These are phyloP conservation scores for Orcinus orca DNA, from an alignment of 2,113 vertebrate genomes.

Conservation along the genomic window DNA sequence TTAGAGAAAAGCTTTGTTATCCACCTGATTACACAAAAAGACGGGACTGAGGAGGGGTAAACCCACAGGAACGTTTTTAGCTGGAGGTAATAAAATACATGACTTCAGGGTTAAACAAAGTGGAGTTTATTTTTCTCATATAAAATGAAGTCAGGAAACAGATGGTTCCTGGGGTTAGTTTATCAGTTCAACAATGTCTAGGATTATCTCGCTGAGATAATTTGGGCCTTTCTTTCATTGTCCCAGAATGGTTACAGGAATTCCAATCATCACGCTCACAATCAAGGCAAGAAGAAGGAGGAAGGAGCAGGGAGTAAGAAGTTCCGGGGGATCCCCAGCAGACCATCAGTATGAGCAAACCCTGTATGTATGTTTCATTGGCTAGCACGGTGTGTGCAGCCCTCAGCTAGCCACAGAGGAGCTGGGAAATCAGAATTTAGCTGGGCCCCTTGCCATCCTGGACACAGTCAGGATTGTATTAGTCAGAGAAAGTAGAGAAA, in stretches of 20 bases:
- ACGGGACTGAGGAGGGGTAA: not conserved
- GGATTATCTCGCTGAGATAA: not conserved
- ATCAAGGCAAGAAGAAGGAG: not conserved
- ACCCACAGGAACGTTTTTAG: not conserved
- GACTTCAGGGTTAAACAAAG: not conserved
- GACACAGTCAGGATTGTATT: not conserved
- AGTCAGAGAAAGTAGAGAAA: not conserved
- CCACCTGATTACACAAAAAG: constrained; percentile 13
- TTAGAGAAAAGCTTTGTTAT: not conserved
- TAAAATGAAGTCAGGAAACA: not conserved
- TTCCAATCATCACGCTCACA: not conserved
- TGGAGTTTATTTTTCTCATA: not conserved
- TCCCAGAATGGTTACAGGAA: not conserved
- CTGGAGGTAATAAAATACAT: not conserved
- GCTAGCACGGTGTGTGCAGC: not conserved
- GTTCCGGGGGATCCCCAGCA: not conserved
- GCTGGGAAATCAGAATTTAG: not conserved
- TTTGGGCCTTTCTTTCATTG: not conserved
- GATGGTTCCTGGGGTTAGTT: not conserved
- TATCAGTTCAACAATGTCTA: not conserved
- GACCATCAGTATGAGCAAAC: not conserved
- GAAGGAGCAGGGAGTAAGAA: not conserved
- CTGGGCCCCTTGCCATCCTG: not conserved
- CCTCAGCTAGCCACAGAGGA: not conserved
- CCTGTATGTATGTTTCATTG: not conserved